A percentile compares a stretch with the other conserved stretches of the same genome.
Conservation (phyloP, 2,113 vertebrate genomes). For the Anhinga rufa region DNA sequence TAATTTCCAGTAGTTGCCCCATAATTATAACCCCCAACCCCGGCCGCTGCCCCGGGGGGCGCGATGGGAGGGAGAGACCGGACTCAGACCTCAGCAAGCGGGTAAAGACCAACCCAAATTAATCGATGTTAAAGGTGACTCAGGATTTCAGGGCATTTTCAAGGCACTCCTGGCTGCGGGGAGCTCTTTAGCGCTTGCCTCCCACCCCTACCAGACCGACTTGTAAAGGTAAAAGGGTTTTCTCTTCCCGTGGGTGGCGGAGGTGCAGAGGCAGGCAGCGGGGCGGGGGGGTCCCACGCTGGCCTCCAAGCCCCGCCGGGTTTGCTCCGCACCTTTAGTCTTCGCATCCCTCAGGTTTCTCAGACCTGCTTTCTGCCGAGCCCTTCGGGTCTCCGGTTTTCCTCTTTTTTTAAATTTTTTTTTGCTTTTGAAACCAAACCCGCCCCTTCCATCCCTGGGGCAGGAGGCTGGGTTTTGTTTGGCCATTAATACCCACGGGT, state of each 20-base stretch:
- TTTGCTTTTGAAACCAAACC: not conserved
- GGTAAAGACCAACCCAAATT: not conserved
- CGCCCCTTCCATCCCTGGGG: not conserved
- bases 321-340: not conserved
- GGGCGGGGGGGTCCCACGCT: not conserved
- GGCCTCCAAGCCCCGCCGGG: not conserved
- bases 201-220: not conserved
- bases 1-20: slow-evolving; percentile 69
- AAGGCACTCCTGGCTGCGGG: not conserved
- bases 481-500: not conserved
- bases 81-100: not conserved
- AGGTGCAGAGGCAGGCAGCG: not conserved
- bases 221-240: not conserved
- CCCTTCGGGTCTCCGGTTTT: not conserved
- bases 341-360: not conserved
- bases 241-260: not conserved
- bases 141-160: slow-evolving; percentile 55
- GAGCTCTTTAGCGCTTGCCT: not conserved
- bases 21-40: not conserved
- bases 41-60: not conserved
- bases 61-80: not conserved
- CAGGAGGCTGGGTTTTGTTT: not conserved
- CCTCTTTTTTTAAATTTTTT: not conserved
- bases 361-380: not conserved
- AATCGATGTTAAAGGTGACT: not conserved